These are phyloP conservation scores for Candoia aspera DNA, from an alignment of 2,113 vertebrate species.

Conservation along the genomic window DNA sequence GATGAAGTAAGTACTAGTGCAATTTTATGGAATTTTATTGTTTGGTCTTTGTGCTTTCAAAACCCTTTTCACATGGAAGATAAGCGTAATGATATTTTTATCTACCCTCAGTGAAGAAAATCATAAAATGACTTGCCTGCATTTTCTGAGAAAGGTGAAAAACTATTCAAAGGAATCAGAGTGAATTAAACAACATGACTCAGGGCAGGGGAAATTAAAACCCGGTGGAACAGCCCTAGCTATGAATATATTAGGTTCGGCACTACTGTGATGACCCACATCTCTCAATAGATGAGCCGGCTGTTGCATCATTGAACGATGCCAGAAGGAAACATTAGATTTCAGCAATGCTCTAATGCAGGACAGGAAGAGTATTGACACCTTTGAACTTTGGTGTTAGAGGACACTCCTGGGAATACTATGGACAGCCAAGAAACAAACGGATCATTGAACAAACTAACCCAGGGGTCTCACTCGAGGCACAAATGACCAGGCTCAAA, in stretches of 20 bases:
- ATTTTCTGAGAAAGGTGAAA: constrained; percentile 11
- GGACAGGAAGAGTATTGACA: background rate
- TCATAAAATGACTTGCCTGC: constrained; percentile 3
- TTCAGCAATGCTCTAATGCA: background rate
- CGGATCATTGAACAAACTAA: background rate
- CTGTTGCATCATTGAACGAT: background rate
- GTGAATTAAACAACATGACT: constrained; percentile 13
- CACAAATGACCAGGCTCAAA: background rate
- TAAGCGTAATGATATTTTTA: background rate
- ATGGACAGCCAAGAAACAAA: background rate
- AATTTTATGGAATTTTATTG: constrained; percentile 7
- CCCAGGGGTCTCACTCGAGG: background rate
- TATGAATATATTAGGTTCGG: constrained; percentile 6
- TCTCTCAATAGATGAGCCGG: background rate
- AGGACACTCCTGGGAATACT: background rate
- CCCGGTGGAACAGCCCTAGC: background rate
- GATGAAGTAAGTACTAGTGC: too few species aligned
- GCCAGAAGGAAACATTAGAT: background rate
- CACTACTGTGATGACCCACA: background rate
- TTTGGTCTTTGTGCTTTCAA: constrained; percentile 15
- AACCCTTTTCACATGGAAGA: constrained; percentile 21
- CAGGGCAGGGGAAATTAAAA: constrained; percentile 12
- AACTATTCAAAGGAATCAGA: constrained; percentile 9
- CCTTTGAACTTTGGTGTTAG: background rate
- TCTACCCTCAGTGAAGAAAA: background rate